Conservation (phyloP, 2,113 vertebrate genomes). For the Ammodytes dubius region DNA sequence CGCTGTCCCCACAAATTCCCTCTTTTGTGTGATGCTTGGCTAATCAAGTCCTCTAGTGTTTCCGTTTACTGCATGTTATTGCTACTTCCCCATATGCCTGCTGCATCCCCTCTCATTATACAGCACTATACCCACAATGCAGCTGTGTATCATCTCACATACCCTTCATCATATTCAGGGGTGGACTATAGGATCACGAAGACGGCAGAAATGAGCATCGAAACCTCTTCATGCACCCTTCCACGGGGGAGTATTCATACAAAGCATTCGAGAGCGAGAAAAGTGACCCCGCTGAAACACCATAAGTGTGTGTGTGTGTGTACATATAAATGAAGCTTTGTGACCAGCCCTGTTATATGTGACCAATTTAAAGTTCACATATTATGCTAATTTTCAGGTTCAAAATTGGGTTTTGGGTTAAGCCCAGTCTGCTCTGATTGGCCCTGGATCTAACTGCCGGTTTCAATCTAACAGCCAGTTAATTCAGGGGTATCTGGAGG, state of each 20-base stretch:
- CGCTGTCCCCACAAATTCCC: conserved; percentile 42
- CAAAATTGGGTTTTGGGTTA: no score
- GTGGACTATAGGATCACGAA: conserved; percentile 26
- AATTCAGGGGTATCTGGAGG: no score
- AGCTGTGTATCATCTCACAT: conserved; percentile 61
- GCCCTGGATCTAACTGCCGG: no score
- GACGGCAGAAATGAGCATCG: not conserved
- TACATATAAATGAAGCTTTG: no score
- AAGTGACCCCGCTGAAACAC: conserved; percentile 52
- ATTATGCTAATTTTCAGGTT: no score
- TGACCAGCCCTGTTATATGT: no score
- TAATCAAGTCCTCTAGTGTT: conserved; percentile 70
- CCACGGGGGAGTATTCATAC: conserved; percentile 6
- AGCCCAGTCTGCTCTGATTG: no score
- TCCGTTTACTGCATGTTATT: conserved; percentile 39
- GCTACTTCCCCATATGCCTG: conserved; percentile 48
- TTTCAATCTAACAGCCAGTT: no score
- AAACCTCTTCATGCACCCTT: conserved; percentile 22
- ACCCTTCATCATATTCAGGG: conserved; percentile 48
- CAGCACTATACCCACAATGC: conserved; percentile 28
- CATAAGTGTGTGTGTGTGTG: conserved; percentile 6
- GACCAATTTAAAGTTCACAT: no score
- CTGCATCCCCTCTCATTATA: conserved; percentile 12
- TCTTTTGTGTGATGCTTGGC: conserved; percentile 48
- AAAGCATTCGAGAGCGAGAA: conserved; percentile 55